Base-by-base conservation (phyloP, 2,888 invertebrate species). In the Caenorhabditis sinica region DNA sequence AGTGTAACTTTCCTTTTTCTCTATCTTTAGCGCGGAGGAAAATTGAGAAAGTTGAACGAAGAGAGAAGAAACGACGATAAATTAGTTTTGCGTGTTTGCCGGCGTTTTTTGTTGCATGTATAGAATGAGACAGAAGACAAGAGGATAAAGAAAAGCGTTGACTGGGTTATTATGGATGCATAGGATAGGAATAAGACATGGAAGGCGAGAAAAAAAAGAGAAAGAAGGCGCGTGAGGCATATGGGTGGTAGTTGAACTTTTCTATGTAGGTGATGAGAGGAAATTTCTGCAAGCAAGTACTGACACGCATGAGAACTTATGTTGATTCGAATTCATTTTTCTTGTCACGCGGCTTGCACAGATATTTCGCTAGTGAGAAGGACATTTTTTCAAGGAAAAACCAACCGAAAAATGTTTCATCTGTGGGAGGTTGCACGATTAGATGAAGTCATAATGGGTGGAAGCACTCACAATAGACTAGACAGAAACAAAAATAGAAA, bases 81-180 rank as follows among this genome's bases (percentile, higher is more conserved):
- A 49, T 49, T 49, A 49, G 49, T 49, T 49, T 49, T 20, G n/a
- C n/a, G 49, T 49, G 40, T 40, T 40, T 40, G 40, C 20, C 49
- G 36, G n/a, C 49, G 49, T 20, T 20, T 49, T 49, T 17, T 17
- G n/a, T 49, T 20, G 49, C n/a, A 49, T n/a, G 20, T n/a, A n/a
- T 2, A 5, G 49, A 49, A 49, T 20, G n/a, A 49, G 20, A n/a
- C n/a, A 49, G 40, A 40, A 13, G 20, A 49, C 49, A 49, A 20
- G 49, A 20, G 20, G 20, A 20, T 49, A 20, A 20, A 20, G 11
- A 11, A 49, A 20, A 20, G 2, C 5, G 49, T 20, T 20, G 49
- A 5, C n/a, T 49, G 20, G n/a, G 49, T 49, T 49, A 20, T 20
- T 49, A 49, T n/a, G 8, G 49, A 49, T 49, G n/a, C 8, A 20